Percentiles rank a stretch among this genome's conserved stretches.
These are phyloP conservation scores for Macaria notata DNA, from an alignment of 2,888 invertebrate species.

Conservation along the genomic window DNA sequence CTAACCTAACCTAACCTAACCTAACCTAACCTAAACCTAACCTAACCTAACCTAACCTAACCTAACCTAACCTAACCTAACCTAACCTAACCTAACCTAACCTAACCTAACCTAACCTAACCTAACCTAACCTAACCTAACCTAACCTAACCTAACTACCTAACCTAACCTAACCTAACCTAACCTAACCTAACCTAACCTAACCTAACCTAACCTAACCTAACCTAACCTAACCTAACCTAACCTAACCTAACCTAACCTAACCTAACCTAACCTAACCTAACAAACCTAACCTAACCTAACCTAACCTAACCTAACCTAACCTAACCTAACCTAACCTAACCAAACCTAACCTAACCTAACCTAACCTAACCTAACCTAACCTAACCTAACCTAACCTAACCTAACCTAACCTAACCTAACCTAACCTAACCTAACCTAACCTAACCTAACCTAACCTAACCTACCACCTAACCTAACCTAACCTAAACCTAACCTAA, in stretches of 20 bases:
- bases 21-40: too few relatives aligned
- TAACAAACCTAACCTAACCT: conserved; percentile 27
- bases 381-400: conserved; percentile 19
- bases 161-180: conserved; percentile 34
- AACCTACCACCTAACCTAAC: too few relatives aligned
- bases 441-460: too few relatives aligned
- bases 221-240: conserved; percentile 34
- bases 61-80: conserved; percentile 30
- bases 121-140: conserved; percentile 36
- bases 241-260: conserved; percentile 29
- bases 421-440: conserved; percentile 27
- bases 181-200: conserved; percentile 35
- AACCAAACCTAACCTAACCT: conserved; percentile 32
- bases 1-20: conserved; percentile 30
- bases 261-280: conserved; percentile 28
- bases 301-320: conserved; percentile 30
- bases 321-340: conserved; percentile 33
- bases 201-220: conserved; percentile 33
- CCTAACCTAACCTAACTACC: conserved; percentile 35
- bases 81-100: conserved; percentile 33
- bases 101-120: conserved; percentile 36
- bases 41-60: conserved; percentile 29
- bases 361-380: conserved; percentile 27
- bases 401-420: conserved; percentile 13
- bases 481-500: too few relatives aligned